Conservation (phyloP, 2,113 vertebrate genomes). For the Miniopterus natalensis region DNA sequence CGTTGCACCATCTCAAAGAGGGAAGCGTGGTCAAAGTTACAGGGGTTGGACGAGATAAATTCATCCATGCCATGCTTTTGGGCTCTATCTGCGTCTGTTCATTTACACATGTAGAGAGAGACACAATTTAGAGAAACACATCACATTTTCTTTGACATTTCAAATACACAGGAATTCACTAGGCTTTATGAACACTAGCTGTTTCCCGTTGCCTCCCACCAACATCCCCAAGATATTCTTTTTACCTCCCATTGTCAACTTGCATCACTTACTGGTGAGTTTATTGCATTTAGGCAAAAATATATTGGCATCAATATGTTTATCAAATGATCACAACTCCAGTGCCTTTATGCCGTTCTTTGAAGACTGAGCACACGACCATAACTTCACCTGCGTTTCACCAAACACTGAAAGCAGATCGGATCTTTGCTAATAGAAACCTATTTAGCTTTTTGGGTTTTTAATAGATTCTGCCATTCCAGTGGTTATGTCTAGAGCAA, state of each 20-base stretch:
- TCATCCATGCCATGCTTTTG: constrained; percentile 99
- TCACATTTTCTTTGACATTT: constrained; percentile 89
- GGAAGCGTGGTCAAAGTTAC: constrained; percentile 98
- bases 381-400: constrained; percentile 83
- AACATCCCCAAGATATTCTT: constrained; percentile 75
- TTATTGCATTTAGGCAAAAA: constrained; percentile 87
- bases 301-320: constrained; percentile 88
- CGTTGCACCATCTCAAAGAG: constrained; percentile 99
- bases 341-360: constrained; percentile 86
- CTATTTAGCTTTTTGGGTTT: constrained; percentile 85
- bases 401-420: constrained; percentile 84
- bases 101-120: constrained; percentile 96
- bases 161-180: constrained; percentile 86
- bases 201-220: constrained; percentile 79
- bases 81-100: constrained; percentile 99
- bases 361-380: constrained; percentile 83
- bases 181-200: constrained; percentile 86
- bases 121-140: constrained; percentile 92
- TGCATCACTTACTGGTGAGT: constrained; percentile 92
- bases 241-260: constrained; percentile 98
- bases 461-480: constrained; percentile 99
- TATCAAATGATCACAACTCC: constrained; percentile 86
- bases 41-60: constrained; percentile 99
- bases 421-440: constrained; percentile 85
- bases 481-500: constrained; percentile 87